Evolutionary conservation across 2,797 vertebrate genomes (phyloP), one percentile per base, ranked within the genome.

Genomic region (Melanogrammus aeglefinus): DNA sequence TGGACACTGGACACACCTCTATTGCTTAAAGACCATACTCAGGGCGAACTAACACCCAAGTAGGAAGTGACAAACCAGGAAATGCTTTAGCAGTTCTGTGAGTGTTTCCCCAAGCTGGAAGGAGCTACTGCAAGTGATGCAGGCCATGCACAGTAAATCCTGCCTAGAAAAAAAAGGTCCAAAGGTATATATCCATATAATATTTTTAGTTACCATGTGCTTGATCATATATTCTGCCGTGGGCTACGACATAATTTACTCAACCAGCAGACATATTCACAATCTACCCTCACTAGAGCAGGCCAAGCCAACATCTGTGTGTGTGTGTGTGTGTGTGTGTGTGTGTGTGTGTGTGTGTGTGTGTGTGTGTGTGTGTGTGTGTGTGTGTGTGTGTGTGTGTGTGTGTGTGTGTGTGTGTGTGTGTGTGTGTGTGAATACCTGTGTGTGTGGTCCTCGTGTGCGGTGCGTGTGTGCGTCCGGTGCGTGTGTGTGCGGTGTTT

Each of bases 141-240:
- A 66, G 27, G 57, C 57, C 57, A 66, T 66, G 57, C 57, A 66
- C n/a, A 66, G 57, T 66, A 24, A 57, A 57, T 57, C 16, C 51
- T 57, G 6, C 47, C 13, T 18, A 13, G 47, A 51, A 16, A 51
- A 57, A 57, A 57, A 57, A 57, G 18, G 2, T 7, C 13, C 24
- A n/a, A 8, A 24, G 21, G 21, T 57, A 57, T 63, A 63, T 63
- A 63, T 63, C 21, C 18, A 74, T 74, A 24, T 74, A 39, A 74
- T 38, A 63, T 47, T 57, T 57, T 76, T 35, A 35, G 47, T 66
- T 35, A 10, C 47, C 51, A 38, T 36, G 47, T 36, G 31, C 66
- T 57, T 76, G 75, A 76, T 66, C 75, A 76, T 16, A 76, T 66
- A 76, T 77, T 29, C 39, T 14, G 76, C 76, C 69, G 33, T 39